Conservation (phyloP, 30 jellyfish, hydroid and myxozoan genomes). For the Aurelia aurita region DNA sequence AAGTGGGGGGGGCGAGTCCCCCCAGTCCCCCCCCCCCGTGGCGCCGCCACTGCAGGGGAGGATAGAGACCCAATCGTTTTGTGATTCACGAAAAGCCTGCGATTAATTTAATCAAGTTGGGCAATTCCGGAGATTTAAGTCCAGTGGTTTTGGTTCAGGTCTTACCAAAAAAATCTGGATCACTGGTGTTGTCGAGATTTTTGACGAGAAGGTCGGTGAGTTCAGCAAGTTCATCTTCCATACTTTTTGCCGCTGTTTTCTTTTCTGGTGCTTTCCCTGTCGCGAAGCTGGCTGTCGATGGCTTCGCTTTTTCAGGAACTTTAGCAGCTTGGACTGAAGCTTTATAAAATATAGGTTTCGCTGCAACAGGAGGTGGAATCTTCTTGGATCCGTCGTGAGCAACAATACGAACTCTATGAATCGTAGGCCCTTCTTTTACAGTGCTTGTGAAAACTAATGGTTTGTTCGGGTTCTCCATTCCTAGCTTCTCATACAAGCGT, state of each 20-base stretch:
- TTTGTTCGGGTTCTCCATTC: constrained; percentile 79
- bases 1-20: too few species aligned
- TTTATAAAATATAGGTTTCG: constrained; percentile 83
- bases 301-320: constrained; percentile 69
- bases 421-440: constrained; percentile 60
- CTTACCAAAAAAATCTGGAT: constrained; percentile 94
- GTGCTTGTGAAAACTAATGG: constrained; percentile 71
- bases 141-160: neutral
- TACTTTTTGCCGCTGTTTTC: constrained; percentile 33
- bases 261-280: constrained; percentile 61
- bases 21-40: too few species aligned
- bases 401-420: constrained; percentile 37
- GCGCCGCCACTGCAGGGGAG: too few species aligned
- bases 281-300: constrained; percentile 57
- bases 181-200: constrained; percentile 84
- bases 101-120: too few species aligned
- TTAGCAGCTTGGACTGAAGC: constrained; percentile 57
- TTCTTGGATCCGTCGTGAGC: constrained; percentile 71
- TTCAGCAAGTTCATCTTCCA: constrained; percentile 95
- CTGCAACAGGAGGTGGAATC: constrained; percentile 97
- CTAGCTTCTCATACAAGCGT: constrained; percentile 64
- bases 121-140: too few species aligned
- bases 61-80: too few species aligned
- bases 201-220: constrained; percentile 84
- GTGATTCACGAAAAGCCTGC: too few species aligned